Base-by-base conservation (phyloP, 1,140 invertebrate species). In the Drosophila nigrodunni region DNA sequence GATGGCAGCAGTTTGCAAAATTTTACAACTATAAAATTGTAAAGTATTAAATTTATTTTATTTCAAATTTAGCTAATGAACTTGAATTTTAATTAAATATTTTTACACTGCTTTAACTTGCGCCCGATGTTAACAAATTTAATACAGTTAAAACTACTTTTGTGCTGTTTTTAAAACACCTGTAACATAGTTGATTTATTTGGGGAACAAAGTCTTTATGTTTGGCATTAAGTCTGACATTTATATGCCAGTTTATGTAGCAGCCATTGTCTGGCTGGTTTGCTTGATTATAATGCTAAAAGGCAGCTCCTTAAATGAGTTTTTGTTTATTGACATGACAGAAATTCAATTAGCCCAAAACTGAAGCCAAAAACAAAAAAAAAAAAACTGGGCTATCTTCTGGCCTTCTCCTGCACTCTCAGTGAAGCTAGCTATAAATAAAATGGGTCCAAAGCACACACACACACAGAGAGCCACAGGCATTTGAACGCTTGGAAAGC, bases 381-480 rank as follows among this genome's bases (percentile, higher is more conserved):
- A n/a, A 30, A 30, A 30, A 2, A 30, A 15, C 66, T 18, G 41
- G 30, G 35, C 59, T 37, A 57, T 57, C 15, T 39, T 15, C 8
- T 47, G 21, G 25, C 18, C 6, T 34, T 6, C 25, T 30, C 18
- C 18, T 11, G 6, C 7, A 11, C 10, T 9, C n/a, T 7, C 13
- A 41, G 7, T 35, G 15, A 7, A 9, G 13, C 77, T 87, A 86
- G 8, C 77, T 87, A 86, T 87, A 87, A 86, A 82, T 87, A 82
- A 83, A 83, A 83, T 71, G 69, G 59, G 71, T 85, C 77, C 74
- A 77, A 77, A 54, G 13, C 2, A 10, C 11, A 3, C 4, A 43
- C 11, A 43, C 4, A n/a, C 11, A 43, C 9, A 43, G 2, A 43
- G n/a, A 77, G 67, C 73, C 74, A 68, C 74, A 72, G 58, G 68